Evolutionary conservation across 1,140 invertebrate species (phyloP).

Genomic region (Psilanteris sp.): DNA sequence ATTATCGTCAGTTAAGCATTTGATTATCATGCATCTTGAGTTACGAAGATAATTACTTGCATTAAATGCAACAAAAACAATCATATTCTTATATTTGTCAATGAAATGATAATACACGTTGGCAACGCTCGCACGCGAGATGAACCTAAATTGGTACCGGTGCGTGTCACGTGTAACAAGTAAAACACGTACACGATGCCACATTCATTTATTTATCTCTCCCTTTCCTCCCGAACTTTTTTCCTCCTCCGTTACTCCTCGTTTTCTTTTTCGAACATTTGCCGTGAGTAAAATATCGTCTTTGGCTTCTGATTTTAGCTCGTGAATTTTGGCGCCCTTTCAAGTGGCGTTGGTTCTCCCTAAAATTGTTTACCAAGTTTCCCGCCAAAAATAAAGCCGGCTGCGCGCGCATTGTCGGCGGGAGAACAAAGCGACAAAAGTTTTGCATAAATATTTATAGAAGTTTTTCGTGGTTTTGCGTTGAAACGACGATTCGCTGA

Average conservation of each 20-base stretch:
- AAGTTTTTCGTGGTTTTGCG: slow-evolving; percentile 19
- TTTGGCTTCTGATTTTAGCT: slow-evolving; percentile 38
- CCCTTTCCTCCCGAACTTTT: no score
- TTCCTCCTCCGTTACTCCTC: background rate
- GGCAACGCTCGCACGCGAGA: slow-evolving; percentile 41
- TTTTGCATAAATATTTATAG: slow-evolving; percentile 24
- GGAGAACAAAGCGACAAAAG: slow-evolving; percentile 21
- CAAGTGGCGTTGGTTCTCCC: slow-evolving; percentile 35
- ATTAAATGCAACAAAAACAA: slow-evolving; percentile 52
- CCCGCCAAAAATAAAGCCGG: slow-evolving; percentile 40
- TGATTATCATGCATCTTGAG: slow-evolving; percentile 25
- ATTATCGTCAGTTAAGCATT: slow-evolving; percentile 3
- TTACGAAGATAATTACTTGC: slow-evolving; percentile 31
- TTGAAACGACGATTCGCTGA: slow-evolving; percentile 15
- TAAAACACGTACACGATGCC: slow-evolving; percentile 15
- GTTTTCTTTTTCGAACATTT: slow-evolving; percentile 21
- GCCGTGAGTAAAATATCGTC: slow-evolving; percentile 39
- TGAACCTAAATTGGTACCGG: slow-evolving; percentile 23
- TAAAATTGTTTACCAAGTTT: slow-evolving; percentile 31
- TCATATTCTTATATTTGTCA: slow-evolving; percentile 50
- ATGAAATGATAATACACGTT: slow-evolving; percentile 43
- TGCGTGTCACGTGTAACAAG: slow-evolving; percentile 36
- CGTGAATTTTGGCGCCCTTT: slow-evolving; percentile 54
- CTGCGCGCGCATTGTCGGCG: background rate
- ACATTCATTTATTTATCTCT: slow-evolving; percentile 27